A percentile compares a stretch with the other conserved stretches of the same genome.
Conservation (phyloP, 1,140 invertebrate genomes). For the Andrena cerasifolii region DNA sequence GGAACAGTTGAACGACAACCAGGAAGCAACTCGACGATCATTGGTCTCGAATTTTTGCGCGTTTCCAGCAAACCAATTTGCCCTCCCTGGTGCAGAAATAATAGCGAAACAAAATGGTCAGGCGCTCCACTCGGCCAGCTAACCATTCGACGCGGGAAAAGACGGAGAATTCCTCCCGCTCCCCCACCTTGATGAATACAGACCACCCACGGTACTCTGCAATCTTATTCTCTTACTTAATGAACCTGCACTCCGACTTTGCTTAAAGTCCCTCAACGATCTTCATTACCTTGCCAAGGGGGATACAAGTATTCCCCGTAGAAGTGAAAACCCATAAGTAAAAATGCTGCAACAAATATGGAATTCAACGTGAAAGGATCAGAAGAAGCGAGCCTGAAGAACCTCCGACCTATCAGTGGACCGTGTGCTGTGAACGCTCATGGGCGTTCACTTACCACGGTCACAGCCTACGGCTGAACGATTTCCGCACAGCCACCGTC, state of each 20-base stretch:
- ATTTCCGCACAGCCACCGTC: too few species aligned
- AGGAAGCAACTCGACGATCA: too few species aligned
- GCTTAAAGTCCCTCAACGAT: conserved; percentile 8
- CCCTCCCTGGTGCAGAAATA: neutral
- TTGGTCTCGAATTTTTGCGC: neutral
- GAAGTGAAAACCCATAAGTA: too few species aligned
- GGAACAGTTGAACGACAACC: too few species aligned
- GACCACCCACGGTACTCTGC: conserved; percentile 28
- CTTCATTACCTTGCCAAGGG: conserved; percentile 7
- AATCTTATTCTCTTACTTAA: conserved; percentile 44
- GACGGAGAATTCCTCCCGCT: conserved; percentile 4
- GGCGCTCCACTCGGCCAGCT: neutral
- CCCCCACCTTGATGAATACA: neutral
- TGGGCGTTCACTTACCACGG: too few species aligned
- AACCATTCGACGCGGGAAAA: neutral
- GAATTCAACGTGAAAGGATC: too few species aligned
- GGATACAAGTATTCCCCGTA: neutral
- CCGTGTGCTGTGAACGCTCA: too few species aligned
- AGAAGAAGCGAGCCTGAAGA: too few species aligned
- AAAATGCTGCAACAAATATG: too few species aligned
- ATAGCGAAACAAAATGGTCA: neutral
- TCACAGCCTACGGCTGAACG: too few species aligned
- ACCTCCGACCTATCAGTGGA: too few species aligned
- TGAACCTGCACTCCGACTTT: neutral
- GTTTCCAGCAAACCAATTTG: neutral